Percentiles rank a stretch among this genome's conserved stretches.
Evolutionary conservation across 1,140 invertebrate genomes (phyloP).

Genomic region (Drosophila nikananu): DNA sequence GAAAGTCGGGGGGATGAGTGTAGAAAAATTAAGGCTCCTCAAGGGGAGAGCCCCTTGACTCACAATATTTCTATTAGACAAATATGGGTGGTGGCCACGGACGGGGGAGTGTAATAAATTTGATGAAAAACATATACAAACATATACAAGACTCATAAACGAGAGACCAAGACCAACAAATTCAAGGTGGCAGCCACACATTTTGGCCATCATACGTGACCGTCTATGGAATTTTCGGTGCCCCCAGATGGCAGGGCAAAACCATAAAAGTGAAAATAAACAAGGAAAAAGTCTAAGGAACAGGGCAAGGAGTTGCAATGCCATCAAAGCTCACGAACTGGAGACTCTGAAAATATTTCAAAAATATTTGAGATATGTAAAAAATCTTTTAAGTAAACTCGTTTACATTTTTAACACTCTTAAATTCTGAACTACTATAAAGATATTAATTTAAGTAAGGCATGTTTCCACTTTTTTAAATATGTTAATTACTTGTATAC

Average conservation of each 20-base stretch:
- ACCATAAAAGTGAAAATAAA: conserved; percentile 71
- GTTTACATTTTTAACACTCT: background rate
- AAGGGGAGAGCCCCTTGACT: background rate
- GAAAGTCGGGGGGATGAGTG: conserved; percentile 34
- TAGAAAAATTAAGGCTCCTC: conserved; percentile 60
- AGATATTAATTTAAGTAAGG: background rate
- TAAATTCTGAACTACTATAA: background rate
- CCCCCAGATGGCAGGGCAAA: conserved; percentile 71
- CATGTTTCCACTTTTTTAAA: too few relatives aligned
- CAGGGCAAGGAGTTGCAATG: conserved; percentile 37
- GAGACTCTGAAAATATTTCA: background rate
- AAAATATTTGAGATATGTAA: background rate
- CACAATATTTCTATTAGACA: conserved; percentile 80
- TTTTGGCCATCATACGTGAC: conserved; percentile 79
- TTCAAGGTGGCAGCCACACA: conserved; percentile 51
- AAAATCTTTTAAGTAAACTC: background rate
- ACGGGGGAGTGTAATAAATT: conserved; percentile 74
- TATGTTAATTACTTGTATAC: background rate
- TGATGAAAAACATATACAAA: conserved; percentile 73
- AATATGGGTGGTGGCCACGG: conserved; percentile 43
- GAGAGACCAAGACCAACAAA: conserved; percentile 14
- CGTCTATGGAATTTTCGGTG: conserved; percentile 48
- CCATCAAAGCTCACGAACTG: conserved; percentile 27
- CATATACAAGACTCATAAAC: conserved; percentile 57
- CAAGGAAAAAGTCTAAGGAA: conserved; percentile 26